phyloP scores from a whole-genome alignment of 2,888 invertebrate species.

The Patella depressa region DNA sequence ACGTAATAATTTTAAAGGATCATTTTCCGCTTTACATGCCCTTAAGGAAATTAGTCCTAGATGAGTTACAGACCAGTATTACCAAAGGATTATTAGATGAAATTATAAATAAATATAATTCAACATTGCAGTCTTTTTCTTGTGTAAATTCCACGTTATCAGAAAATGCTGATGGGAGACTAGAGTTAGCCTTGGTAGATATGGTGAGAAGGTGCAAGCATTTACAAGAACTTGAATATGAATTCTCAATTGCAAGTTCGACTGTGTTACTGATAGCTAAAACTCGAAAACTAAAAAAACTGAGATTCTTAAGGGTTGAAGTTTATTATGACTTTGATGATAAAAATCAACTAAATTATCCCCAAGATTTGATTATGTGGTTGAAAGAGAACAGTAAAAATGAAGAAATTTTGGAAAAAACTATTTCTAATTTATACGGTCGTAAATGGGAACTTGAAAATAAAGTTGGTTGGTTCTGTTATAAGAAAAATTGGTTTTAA shows the following conservation, averaged over 20 bases:
- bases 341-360: neutral
- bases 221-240: slow-evolving; percentile 15
- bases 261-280: slow-evolving; percentile 14
- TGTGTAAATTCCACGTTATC: neutral
- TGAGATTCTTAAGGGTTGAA: slow-evolving; percentile 11
- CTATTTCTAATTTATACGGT: neutral
- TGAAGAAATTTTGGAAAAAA: neutral
- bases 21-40: neutral
- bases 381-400: neutral
- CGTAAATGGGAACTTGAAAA: neutral
- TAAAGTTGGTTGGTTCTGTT: no score
- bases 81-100: neutral
- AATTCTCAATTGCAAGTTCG: slow-evolving; percentile 12
- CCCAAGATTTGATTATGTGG: neutral
- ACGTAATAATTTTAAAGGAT: neutral
- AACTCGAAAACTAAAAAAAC: slow-evolving; percentile 13
- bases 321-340: slow-evolving; percentile 17
- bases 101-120: neutral
- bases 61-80: neutral
- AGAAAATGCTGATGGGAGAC: slow-evolving; percentile 3
- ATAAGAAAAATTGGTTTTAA: no score
- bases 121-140: neutral
- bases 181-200: slow-evolving; percentile 13
- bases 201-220: slow-evolving; percentile 15
- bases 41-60: neutral